Evolutionary conservation across 35 echinoderm and acorn worm genomes (phyloP).

Genomic region (Lytechinus variegatus): DNA sequence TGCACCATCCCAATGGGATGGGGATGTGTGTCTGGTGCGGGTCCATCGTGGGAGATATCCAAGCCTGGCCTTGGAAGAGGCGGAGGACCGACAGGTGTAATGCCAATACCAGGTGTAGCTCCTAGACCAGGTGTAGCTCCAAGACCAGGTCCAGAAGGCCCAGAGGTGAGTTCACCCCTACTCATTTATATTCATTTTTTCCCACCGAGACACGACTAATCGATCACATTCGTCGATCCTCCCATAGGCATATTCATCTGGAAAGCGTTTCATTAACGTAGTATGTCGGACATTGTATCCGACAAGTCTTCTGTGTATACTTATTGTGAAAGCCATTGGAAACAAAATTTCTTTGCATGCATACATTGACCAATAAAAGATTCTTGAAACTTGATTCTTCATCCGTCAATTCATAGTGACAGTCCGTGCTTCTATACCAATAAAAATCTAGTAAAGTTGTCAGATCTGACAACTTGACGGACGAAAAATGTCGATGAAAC

Average conservation of each 20-base stretch:
- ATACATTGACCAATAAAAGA: too few species aligned
- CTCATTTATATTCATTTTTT: too few species aligned
- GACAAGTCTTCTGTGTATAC: too few species aligned
- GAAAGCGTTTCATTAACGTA: background rate
- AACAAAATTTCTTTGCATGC: too few species aligned
- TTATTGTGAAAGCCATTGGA: background rate
- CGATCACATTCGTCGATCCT: background rate
- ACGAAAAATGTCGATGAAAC: too few species aligned
- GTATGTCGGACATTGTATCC: background rate
- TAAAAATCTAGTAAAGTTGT: too few species aligned
- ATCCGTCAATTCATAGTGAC: too few species aligned
- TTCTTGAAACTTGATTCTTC: too few species aligned
- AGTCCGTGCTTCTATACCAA: too few species aligned
- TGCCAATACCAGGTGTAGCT: too few species aligned
- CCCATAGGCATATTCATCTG: background rate
- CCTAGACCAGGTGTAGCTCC: background rate
- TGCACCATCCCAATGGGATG: background rate
- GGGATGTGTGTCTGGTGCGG: background rate
- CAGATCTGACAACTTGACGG: too few species aligned
- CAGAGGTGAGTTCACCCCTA: background rate
- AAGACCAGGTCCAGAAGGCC: background rate
- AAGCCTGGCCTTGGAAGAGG: background rate
- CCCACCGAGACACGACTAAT: background rate
- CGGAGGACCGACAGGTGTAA: background rate
- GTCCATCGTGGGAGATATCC: background rate